A percentile compares a stretch with the other conserved stretches of the same genome.
Evolutionary conservation across 2,797 vertebrate genomes (phyloP).

Genomic region (Podargus strigoides): DNA sequence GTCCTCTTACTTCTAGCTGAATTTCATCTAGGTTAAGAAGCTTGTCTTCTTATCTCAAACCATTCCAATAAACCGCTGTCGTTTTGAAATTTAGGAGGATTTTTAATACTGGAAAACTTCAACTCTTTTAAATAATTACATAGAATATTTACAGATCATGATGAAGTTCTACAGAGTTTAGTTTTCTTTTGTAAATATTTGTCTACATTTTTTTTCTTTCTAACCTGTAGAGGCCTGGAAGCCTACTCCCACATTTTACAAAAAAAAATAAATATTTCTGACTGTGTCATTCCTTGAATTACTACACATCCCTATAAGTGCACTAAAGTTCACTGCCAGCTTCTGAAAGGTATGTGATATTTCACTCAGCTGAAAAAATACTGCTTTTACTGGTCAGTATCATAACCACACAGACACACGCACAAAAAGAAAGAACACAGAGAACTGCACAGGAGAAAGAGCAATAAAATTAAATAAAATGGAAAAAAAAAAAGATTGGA

Average conservation of each 20-base stretch:
- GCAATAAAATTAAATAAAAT: not conserved
- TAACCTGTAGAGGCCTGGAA: not conserved
- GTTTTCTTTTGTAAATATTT: not conserved
- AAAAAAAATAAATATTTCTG: not conserved
- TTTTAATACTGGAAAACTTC: not conserved
- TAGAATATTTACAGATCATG: not conserved
- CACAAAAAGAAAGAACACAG: too few species aligned
- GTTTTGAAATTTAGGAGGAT: not conserved
- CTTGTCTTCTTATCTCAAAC: not conserved
- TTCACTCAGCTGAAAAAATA: not conserved
- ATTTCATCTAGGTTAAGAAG: not conserved
- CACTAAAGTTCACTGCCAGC: not conserved
- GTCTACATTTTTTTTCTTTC: not conserved
- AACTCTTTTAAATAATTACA: not conserved
- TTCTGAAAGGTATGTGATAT: not conserved
- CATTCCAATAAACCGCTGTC: not conserved
- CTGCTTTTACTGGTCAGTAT: not conserved
- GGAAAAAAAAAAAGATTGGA: rapidly evolving
- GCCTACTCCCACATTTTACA: not conserved
- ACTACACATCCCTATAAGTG: not conserved
- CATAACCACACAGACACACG: not conserved
- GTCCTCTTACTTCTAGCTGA: not conserved
- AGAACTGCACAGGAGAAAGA: not conserved
- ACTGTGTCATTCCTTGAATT: not conserved
- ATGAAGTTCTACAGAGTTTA: not conserved